Evolutionary conservation across 2,113 vertebrate genomes (phyloP).

Genomic region (Rhinoptilus africanus): DNA sequence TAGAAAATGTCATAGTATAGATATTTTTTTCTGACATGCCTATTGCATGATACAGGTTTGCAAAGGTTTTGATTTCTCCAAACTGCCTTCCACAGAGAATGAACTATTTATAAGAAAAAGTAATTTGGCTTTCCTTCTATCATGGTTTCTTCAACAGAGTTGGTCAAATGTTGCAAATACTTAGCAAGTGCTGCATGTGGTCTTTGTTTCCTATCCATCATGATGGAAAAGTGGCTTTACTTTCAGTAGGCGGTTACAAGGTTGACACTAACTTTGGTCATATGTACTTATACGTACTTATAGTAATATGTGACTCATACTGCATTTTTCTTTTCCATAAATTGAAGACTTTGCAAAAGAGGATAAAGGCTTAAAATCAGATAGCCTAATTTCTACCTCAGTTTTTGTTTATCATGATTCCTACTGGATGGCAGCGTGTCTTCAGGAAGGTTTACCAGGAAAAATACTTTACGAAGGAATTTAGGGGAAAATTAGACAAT

Average conservation of each 20-base stretch:
- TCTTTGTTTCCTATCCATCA: neutral
- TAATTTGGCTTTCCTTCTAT: neutral
- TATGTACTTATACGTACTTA: neutral
- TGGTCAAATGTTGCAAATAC: neutral
- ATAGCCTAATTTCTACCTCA: neutral
- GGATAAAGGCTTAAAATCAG: neutral
- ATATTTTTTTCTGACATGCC: neutral
- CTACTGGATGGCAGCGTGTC: neutral
- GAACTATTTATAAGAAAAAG: neutral
- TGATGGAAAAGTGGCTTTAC: neutral
- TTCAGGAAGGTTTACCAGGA: neutral
- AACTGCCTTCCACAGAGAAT: neutral
- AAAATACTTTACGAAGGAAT: neutral
- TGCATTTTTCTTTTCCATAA: neutral
- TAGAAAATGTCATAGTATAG: neutral
- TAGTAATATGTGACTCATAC: neutral
- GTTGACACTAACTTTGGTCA: neutral
- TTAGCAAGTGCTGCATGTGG: neutral
- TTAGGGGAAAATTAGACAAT: neutral
- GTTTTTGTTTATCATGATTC: neutral
- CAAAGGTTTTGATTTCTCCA: neutral
- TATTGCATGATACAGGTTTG: neutral
- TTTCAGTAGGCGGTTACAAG: rapidly evolving
- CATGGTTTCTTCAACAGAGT: neutral
- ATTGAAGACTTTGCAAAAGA: neutral